Conservation (phyloP, 2,888 invertebrate genomes). For the Pinctada fucata region DNA sequence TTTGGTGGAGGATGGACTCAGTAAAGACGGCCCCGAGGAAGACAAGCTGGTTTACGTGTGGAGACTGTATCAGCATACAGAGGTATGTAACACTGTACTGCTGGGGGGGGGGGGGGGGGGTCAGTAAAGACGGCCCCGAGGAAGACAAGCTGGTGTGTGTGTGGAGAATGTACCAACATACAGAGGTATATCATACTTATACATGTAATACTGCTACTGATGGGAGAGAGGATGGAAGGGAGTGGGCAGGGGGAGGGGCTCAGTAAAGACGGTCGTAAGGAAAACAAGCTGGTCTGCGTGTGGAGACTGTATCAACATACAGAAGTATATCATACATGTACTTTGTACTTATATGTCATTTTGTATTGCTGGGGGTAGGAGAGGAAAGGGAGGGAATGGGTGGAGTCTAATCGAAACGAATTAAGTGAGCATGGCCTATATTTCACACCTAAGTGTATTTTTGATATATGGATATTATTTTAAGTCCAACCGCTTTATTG, state of each 20-base stretch:
- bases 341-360: no score
- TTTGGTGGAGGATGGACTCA: slow-evolving; percentile 68
- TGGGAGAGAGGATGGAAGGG: slow-evolving; percentile 63
- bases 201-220: slow-evolving; percentile 60
- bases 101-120: slow-evolving; percentile 65
- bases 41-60: slow-evolving; percentile 71
- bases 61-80: slow-evolving; percentile 65
- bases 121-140: slow-evolving; percentile 63
- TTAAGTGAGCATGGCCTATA: no score
- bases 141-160: slow-evolving; percentile 69
- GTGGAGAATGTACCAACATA: slow-evolving; percentile 67
- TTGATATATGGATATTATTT: no score
- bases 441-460: no score
- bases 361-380: slow-evolving; percentile 55
- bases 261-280: slow-evolving; percentile 61
- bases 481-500: no score
- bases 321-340: slow-evolving; percentile 56
- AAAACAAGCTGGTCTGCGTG: slow-evolving; percentile 68
- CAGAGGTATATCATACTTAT: slow-evolving; percentile 59
- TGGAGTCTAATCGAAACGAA: no score
- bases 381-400: slow-evolving; percentile 62
- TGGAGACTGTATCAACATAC: slow-evolving; percentile 68
- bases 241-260: slow-evolving; percentile 68
- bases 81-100: slow-evolving; percentile 58
- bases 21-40: slow-evolving; percentile 61